Evolutionary conservation across 2,797 vertebrate genomes (phyloP), one percentile per base, ranked within the genome.

Genomic region (Spatula versicolor): DNA sequence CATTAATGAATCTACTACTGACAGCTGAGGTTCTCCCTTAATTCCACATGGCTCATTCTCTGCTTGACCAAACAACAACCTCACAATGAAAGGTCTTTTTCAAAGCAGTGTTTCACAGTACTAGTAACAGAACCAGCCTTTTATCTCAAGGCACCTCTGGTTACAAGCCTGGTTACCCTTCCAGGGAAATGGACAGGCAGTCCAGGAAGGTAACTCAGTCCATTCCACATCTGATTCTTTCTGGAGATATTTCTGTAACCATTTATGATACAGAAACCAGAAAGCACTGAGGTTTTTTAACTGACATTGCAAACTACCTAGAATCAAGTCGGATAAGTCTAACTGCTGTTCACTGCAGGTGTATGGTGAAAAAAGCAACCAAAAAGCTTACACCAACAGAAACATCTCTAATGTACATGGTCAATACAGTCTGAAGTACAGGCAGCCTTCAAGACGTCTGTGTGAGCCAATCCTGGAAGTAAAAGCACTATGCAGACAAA

Each of bases 381-480:
- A 46, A 46, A 22, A 50, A 22, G n/a, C 18, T 35, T 50, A 48
- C 0, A 0, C 3, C n/a, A 67, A 14, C 3, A 52, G 30, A 59
- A 71, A 83, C 3, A 55, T 23, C 11, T 37, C 85, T 56, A 80
- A 46, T 33, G 11, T 12, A 62, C 12, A 54, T 48, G 62, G 55
- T 28, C 50, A 37, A 50, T 5, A 31, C 1, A 48, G 19, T 25
- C 39, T 26, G 35, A 13, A 83, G 23, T 4, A 11, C 6, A 43
- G 8, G 17, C 7, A 74, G 17, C 25, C 25, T 76, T 75, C 35
- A 82, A 28, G 15, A 43, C 4, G 5, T 5, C n/a, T 55, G 46
- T 19, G 17, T 6, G 7, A 89, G 11, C 21, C 0, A 6, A 6
- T 35, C 3, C 21, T 16, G 7, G 39, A 77, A 81, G 31, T 6